Evolutionary conservation across 2,888 invertebrate genomes (phyloP).

Genomic region (Ophioninae sp.): DNA sequence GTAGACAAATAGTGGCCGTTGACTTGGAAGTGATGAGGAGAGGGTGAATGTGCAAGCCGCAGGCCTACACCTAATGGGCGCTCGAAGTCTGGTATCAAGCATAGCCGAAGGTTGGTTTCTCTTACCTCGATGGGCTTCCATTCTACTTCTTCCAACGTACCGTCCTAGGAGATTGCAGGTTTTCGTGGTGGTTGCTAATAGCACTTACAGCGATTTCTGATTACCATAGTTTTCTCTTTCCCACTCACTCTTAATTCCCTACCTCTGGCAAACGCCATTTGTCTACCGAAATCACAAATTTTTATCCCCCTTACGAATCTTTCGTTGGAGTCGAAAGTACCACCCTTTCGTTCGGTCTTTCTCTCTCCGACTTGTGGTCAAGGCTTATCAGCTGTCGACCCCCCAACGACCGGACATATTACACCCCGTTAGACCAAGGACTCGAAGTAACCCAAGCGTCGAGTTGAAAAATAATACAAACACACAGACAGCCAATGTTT

Average conservation of each 20-base stretch:
- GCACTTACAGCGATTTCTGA: constrained; percentile 66
- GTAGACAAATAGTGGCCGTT: constrained; percentile 62
- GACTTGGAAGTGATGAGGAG: constrained; percentile 24
- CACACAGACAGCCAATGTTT: neutral
- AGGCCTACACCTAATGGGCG: constrained; percentile 59
- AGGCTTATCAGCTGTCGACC: constrained; percentile 61
- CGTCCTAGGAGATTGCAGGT: constrained; percentile 74
- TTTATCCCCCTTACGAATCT: constrained; percentile 59
- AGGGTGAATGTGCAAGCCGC: constrained; percentile 36
- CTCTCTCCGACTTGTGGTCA: constrained; percentile 33
- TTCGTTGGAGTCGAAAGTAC: constrained; percentile 40
- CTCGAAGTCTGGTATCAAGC: constrained; percentile 63
- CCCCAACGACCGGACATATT: constrained; percentile 42
- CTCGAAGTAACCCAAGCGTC: neutral
- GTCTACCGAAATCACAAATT: constrained; percentile 64
- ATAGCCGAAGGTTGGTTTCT: constrained; percentile 72
- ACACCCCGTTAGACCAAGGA: neutral
- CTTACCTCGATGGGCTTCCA: constrained; percentile 58
- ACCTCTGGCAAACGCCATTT: constrained; percentile 56
- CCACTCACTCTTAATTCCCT: neutral
- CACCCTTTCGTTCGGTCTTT: constrained; percentile 39
- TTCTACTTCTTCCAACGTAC: constrained; percentile 20
- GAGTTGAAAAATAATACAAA: neutral
- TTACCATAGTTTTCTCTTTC: constrained; percentile 61
- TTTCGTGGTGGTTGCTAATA: constrained; percentile 77